A percentile compares a stretch with the other conserved stretches of the same genome.
Conservation (phyloP, 1,140 invertebrate genomes). For the Lineus longissimus region DNA sequence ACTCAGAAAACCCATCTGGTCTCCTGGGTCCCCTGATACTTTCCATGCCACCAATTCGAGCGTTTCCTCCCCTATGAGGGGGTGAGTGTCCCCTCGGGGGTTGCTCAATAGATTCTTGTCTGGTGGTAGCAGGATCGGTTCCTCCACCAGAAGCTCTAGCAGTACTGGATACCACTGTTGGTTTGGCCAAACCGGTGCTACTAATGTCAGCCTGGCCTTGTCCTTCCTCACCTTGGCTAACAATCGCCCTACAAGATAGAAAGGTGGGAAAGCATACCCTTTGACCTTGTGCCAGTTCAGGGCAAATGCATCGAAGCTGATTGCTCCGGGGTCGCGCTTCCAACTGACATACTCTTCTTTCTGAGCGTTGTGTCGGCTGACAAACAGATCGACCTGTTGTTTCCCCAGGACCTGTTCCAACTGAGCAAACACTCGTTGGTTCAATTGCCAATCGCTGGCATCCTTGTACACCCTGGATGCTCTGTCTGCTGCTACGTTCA, state of each 20-base stretch:
- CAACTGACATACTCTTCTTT: conserved; percentile 2
- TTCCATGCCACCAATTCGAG: conserved; percentile 14
- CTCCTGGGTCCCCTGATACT: conserved; percentile 7
- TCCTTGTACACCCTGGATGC: conserved; percentile 14
- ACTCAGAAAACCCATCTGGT: conserved; percentile 7
- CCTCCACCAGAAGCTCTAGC: not conserved
- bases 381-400: conserved; percentile 25
- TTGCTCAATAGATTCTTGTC: not conserved
- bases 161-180: conserved; percentile 13
- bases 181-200: conserved; percentile 16
- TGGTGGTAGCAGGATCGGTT: conserved; percentile 7
- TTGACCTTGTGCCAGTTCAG: conserved; percentile 3
- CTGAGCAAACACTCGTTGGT: conserved; percentile 13
- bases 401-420: conserved; percentile 4
- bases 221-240: conserved; percentile 11
- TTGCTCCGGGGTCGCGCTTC: conserved; percentile 9
- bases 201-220: conserved; percentile 6
- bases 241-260: conserved; percentile 5
- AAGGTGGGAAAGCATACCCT: conserved; percentile 12
- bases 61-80: conserved; percentile 3
- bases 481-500: conserved; percentile 18
- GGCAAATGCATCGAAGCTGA: conserved; percentile 8
- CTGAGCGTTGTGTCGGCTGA: conserved; percentile 10
- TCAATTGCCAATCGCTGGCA: conserved; percentile 22
- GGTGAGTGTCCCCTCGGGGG: conserved; percentile 3